Base-by-base conservation (phyloP, 1,140 invertebrate species). In the Nomia melanderi region DNA sequence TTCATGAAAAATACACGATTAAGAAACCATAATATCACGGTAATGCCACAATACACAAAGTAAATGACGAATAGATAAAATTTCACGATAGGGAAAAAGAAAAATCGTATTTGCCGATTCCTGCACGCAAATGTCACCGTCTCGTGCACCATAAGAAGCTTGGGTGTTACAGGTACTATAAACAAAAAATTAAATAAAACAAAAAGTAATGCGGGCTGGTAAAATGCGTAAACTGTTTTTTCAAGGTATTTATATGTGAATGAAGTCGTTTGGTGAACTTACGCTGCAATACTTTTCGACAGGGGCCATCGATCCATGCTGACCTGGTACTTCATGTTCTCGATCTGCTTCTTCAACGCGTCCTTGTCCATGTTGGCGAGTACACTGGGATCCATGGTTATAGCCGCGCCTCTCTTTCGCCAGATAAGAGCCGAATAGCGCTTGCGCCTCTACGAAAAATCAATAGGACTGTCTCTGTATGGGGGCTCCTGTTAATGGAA, bases 251-350 rank as follows among this genome's bases (percentile, higher is more conserved):
- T n/a, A n/a, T n/a, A n/a, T n/a, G n/a, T 3, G 50, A 50, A 50
- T 44, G 25, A 33, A 67, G 44, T 50, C 76, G 3, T 76, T 47
- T 29, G 53, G 78, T 85, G 81, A 93, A 98, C 97, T 98, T 95
- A 98, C 97, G 97, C 97, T 89, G 96, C 95, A 91, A 98, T 98
- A 91, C 96, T 97, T 94, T 97, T 98, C 88, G 97, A 98, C 77
- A 98, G 93, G 64, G 97, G 97, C 97, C 97, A 98, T 92, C 97
- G 96, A 93, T 98, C 97, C 97, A 98, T 98, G 87, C 96, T 96
- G 75, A 97, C 97, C 92, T 98, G 97, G 93, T 97, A 98, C 93
- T 97, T 97, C 97, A 98, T 97, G 93, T 98, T 98, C 92, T 98
- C 97, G 91, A 98, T 98, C 94, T 98, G 97, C 94, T 98, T 98